These are phyloP conservation scores for Psylliodes chrysocephalus DNA, from an alignment of 2,888 invertebrate genomes.

Conservation along the genomic window DNA sequence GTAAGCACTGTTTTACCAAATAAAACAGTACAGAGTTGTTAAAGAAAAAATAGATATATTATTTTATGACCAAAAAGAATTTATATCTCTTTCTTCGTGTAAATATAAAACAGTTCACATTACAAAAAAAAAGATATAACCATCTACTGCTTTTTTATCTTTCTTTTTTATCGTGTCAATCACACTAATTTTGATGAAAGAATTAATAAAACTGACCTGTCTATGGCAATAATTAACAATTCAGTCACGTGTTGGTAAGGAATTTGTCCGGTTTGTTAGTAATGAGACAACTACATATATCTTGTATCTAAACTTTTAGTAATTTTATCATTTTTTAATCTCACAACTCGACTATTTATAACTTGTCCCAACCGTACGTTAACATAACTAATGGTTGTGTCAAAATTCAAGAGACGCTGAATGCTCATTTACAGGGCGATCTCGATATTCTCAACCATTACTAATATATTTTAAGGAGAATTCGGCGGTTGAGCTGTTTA, in stretches of 20 bases:
- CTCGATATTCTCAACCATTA: background rate
- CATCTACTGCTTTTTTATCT: background rate
- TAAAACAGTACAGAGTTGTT: too few relatives aligned
- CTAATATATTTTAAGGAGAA: too few relatives aligned
- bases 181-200: constrained; percentile 5
- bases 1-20: too few relatives aligned
- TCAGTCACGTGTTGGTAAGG: constrained; percentile 33
- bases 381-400: constrained; percentile 56
- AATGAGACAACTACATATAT: constrained; percentile 40
- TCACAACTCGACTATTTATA: constrained; percentile 54
- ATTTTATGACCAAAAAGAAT: too few relatives aligned
- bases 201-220: constrained; percentile 30
- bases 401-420: constrained; percentile 43
- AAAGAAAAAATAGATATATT: too few relatives aligned
- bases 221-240: constrained; percentile 29
- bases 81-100: too few relatives aligned
- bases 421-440: constrained; percentile 34
- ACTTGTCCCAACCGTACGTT: constrained; percentile 56
- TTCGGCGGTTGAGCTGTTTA: too few relatives aligned
- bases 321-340: constrained; percentile 45
- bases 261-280: constrained; percentile 39
- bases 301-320: constrained; percentile 45
- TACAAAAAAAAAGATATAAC: background rate
- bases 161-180: constrained; percentile 9
- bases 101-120: background rate